These are phyloP conservation scores for Achatina immaculata DNA, from an alignment of 1,140 invertebrate species.

Conservation along the genomic window DNA sequence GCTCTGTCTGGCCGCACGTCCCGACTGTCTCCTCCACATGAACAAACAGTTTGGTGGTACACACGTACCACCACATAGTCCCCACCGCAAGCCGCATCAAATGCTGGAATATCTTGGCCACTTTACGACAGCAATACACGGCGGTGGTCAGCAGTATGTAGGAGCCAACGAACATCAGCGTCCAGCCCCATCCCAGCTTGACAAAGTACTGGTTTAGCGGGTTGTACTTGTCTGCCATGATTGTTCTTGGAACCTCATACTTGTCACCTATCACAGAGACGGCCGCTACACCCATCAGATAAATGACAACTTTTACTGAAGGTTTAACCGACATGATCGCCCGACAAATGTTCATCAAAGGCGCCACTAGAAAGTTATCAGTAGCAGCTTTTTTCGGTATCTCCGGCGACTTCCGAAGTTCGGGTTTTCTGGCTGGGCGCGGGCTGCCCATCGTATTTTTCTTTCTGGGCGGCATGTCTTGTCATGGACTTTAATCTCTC, in stretches of 20 bases:
- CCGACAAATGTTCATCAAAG: constrained; percentile 89
- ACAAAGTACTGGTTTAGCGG: constrained; percentile 93
- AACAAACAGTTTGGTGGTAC: constrained; percentile 87
- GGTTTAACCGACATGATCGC: constrained; percentile 85
- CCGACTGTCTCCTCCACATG: constrained; percentile 87
- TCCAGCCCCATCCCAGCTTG: constrained; percentile 96
- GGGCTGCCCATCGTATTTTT: too few species aligned
- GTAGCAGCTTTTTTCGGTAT: too few species aligned
- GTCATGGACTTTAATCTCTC: too few species aligned
- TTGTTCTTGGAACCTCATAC: constrained; percentile 82
- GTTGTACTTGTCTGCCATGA: constrained; percentile 89
- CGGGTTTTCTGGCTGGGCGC: too few species aligned
- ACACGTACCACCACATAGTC: constrained; percentile 89
- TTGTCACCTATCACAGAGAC: constrained; percentile 87
- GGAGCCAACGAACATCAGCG: constrained; percentile 81
- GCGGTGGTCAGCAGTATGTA: constrained; percentile 87
- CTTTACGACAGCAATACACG: constrained; percentile 85
- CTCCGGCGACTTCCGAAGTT: too few species aligned
- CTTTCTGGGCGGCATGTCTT: too few species aligned
- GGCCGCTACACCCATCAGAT: constrained; percentile 84
- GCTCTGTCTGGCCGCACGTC: constrained; percentile 76
- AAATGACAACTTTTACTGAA: constrained; percentile 87
- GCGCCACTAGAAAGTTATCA: constrained; percentile 83
- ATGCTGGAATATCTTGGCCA: constrained; percentile 76
- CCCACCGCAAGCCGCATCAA: constrained; percentile 83